Base-by-base conservation (phyloP, 1,140 invertebrate genomes). In the Conus ventricosus region DNA sequence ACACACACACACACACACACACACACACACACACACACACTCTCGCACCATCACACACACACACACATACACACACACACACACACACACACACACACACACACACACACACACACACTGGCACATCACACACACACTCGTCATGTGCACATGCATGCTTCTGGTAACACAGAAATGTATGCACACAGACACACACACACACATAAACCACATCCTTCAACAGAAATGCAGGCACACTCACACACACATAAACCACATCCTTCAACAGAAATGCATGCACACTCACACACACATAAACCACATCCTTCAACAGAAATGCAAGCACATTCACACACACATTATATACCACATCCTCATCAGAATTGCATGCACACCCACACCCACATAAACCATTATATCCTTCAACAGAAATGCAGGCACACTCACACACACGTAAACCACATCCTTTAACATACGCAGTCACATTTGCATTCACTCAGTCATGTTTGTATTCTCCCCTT, bases 21-120 rank as follows among this genome's bases (percentile, higher is more conserved):
- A 78, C 27, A 39, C 11, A 75, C 67, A 75, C 67, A 75, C 67
- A 75, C 67, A 25, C n/a, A n/a, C 17, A 75, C 67, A n/a, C 17
- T n/a, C 76, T 39, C 8, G 15, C 76, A 10, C 76, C 8, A 23
- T 10, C 25, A 39, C 76, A 39, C 76, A 11, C 25, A 78, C 76
- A 78, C 76, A 39, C 76, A 78, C 76, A 78, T 25, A 78, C 76
- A 78, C 25, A 39, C 11, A 75, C 67, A 75, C 67, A 75, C 67
- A 75, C 67, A 25, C n/a, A n/a, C 17, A 75, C 67, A n/a, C 17
- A 75, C 17, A 25, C 67, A 75, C 57, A 60, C 57, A 60, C 8
- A 60, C 8, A 60, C 57, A 60, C 39, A 39, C 39, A 39, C 57
- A 15, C 15, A 11, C 57, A 15, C 15, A 11, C 57, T 60, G 8